Percentiles rank a stretch among this genome's conserved stretches.
Conservation (phyloP, 1,140 invertebrate species). For the Daktulosphaira vitifoliae region DNA sequence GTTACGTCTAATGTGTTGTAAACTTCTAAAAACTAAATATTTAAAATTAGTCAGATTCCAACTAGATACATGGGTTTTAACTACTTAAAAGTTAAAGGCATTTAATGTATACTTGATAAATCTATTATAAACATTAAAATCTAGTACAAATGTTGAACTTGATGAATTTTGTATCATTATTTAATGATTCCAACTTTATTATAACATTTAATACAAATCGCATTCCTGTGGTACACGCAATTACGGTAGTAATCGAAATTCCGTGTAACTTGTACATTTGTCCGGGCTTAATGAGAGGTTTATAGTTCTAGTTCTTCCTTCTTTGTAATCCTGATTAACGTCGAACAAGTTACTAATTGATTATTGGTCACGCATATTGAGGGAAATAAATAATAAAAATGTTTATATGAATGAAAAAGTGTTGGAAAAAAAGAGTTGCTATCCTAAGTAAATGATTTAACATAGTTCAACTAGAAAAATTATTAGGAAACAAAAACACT, state of each 20-base stretch:
- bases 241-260: constrained; percentile 21
- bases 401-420: constrained; percentile 1
- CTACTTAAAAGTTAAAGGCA: too few relatives aligned
- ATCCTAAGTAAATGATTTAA: constrained; percentile 31
- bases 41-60: too few relatives aligned
- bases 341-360: constrained; percentile 25
- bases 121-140: too few relatives aligned
- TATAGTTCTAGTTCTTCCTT: constrained; percentile 12
- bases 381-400: neutral
- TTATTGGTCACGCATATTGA: constrained; percentile 18
- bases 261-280: constrained; percentile 17
- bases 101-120: too few relatives aligned
- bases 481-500: constrained; percentile 25
- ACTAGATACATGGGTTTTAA: too few relatives aligned
- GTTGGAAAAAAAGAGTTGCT: constrained; percentile 4
- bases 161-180: too few relatives aligned
- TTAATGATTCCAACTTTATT: too few relatives aligned
- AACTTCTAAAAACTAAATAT: too few relatives aligned
- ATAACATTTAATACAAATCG: too few relatives aligned
- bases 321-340: constrained; percentile 30
- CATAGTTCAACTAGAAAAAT: constrained; percentile 31
- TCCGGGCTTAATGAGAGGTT: neutral
- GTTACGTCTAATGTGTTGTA: too few relatives aligned
- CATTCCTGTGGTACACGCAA: too few relatives aligned
- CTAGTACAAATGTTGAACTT: too few relatives aligned